Percentiles rank a stretch among this genome's conserved stretches.
These are phyloP conservation scores for Cepaea nemoralis DNA, from an alignment of 1,140 invertebrate genomes.

Conservation along the genomic window DNA sequence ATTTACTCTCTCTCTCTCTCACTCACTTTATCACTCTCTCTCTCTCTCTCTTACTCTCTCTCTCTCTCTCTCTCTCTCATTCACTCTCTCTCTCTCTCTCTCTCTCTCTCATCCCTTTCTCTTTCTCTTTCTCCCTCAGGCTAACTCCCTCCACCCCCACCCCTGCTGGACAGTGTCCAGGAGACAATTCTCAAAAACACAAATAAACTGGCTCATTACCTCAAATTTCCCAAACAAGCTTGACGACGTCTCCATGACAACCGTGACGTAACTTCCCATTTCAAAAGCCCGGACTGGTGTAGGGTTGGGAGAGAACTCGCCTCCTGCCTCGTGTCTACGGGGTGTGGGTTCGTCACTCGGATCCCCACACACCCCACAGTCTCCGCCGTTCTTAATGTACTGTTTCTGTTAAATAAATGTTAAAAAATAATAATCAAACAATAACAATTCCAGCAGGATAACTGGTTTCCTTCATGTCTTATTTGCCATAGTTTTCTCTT, in stretches of 20 bases:
- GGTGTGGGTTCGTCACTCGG: constrained; percentile 4
- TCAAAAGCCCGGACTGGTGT: not conserved
- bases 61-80: not conserved
- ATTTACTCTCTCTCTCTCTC: not conserved
- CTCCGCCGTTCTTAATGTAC: not conserved
- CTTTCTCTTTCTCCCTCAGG: not conserved
- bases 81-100: not conserved
- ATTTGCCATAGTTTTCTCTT: no score
- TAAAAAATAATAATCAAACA: no score
- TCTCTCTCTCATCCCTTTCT: not conserved
- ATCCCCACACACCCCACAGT: constrained; percentile 12
- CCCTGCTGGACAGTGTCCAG: no score
- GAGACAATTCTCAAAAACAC: no score
- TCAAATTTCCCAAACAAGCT: constrained; percentile 25
- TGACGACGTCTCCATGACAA: constrained; percentile 26
- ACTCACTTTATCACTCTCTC: not conserved
- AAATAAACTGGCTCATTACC: no score
- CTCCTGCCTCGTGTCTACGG: constrained; percentile 19
- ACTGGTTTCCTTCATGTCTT: no score
- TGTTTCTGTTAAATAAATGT: not conserved
- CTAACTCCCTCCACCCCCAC: not conserved
- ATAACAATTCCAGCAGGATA: no score
- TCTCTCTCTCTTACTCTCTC: not conserved
- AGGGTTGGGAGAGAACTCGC: not conserved
- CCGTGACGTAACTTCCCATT: constrained; percentile 12